phyloP scores from a whole-genome alignment of 2,113 vertebrate genomes.

The Paedocypris sp. region DNA sequence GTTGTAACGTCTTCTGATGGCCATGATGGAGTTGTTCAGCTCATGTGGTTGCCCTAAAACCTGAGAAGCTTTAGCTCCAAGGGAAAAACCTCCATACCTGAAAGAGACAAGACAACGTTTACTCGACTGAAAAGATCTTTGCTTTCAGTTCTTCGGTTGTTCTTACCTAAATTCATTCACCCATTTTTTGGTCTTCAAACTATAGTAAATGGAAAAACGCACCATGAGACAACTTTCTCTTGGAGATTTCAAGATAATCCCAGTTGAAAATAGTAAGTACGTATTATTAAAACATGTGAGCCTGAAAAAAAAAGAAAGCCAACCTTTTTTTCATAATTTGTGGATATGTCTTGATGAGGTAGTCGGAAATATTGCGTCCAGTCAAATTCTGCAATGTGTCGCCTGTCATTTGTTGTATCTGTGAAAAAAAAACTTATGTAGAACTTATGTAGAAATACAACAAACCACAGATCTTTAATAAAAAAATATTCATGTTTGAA shows the following conservation, averaged over 20 bases:
- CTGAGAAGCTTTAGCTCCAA: conserved; percentile 56
- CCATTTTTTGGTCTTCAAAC: conserved; percentile 80
- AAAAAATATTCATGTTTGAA: too few species aligned
- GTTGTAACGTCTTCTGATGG: conserved; percentile 51
- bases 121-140: neutral
- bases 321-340: conserved; percentile 93
- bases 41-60: conserved; percentile 34
- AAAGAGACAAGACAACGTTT: neutral
- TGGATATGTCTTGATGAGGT: conserved; percentile 88
- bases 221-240: too few species aligned
- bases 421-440: neutral
- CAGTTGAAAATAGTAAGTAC: too few species aligned
- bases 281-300: too few species aligned
- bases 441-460: neutral
- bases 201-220: conserved; percentile 32
- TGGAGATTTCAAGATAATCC: too few species aligned
- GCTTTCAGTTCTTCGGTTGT: neutral
- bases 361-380: conserved; percentile 85
- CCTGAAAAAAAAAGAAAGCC: too few species aligned
- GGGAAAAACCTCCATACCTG: conserved; percentile 83
- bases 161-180: conserved; percentile 84
- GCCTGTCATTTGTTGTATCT: conserved; percentile 56
- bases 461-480: too few species aligned
- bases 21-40: conserved; percentile 44
- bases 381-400: conserved; percentile 89